Evolutionary conservation across 2,797 vertebrate species (phyloP).

Genomic region (Alca torda): DNA sequence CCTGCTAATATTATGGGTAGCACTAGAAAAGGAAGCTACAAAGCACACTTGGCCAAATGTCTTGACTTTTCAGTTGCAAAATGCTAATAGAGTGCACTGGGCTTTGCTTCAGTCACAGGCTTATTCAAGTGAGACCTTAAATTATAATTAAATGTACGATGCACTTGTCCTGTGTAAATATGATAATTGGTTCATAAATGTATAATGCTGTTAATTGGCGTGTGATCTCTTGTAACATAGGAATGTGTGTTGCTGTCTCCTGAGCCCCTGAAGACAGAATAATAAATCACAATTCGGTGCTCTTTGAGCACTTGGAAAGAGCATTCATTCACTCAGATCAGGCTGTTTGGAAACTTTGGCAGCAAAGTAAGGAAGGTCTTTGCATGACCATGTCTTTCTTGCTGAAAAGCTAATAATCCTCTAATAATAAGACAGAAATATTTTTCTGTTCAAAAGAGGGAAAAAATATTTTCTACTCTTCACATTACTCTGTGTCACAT

Average conservation of each 20-base stretch:
- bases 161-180: slow-evolving; percentile 51
- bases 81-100: slow-evolving; percentile 21
- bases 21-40: background rate
- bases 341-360: background rate
- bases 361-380: background rate
- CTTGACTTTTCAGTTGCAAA: slow-evolving; percentile 33
- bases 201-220: slow-evolving; percentile 56
- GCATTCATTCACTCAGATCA: background rate
- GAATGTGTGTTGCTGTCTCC: background rate
- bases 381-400: background rate
- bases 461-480: background rate
- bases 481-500: background rate
- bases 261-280: background rate
- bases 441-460: background rate
- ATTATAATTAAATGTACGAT: slow-evolving; percentile 57
- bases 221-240: slow-evolving; percentile 16
- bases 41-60: background rate
- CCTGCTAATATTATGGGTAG: background rate
- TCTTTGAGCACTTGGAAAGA: background rate
- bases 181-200: slow-evolving; percentile 64
- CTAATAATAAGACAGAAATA: background rate
- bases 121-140: slow-evolving; percentile 48
- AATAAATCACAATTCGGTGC: background rate
- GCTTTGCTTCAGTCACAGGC: slow-evolving; percentile 19
- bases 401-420: background rate